Evolutionary conservation across 2,113 vertebrate genomes (phyloP).

Genomic region (Gobio gobio): DNA sequence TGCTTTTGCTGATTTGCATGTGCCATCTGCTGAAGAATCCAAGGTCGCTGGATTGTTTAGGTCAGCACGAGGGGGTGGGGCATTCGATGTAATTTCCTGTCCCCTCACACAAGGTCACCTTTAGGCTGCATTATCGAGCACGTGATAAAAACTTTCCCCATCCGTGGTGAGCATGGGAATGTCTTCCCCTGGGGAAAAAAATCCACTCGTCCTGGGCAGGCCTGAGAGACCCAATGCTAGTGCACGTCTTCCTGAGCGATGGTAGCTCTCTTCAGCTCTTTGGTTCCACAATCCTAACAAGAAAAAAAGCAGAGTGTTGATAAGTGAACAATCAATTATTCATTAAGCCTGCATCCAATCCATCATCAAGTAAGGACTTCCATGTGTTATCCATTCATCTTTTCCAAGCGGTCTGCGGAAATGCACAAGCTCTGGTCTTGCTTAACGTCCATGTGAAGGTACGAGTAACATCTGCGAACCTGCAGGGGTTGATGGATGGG

Average conservation of each 20-base stretch:
- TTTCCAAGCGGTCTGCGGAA: conserved; percentile 35
- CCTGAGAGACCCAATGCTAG: neutral
- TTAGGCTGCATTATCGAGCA: neutral
- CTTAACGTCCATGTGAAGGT: conserved; percentile 48
- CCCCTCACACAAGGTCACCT: conserved; percentile 40
- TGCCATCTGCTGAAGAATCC: conserved; percentile 46
- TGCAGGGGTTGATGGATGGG: conserved; percentile 37
- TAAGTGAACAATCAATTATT: conserved; percentile 45
- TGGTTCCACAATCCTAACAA: conserved; percentile 45
- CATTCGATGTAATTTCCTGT: conserved; percentile 32
- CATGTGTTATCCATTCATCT: conserved; percentile 44
- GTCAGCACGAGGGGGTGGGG: conserved; percentile 32
- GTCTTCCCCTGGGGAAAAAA: neutral
- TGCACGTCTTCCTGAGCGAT: conserved; percentile 12
- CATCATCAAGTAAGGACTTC: conserved; percentile 26
- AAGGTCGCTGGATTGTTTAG: conserved; percentile 46
- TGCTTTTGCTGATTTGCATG: conserved; percentile 53
- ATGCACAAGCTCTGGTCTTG: conserved; percentile 36
- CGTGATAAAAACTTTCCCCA: neutral
- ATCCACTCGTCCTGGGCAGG: neutral
- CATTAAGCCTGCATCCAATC: conserved; percentile 32
- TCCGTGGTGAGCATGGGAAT: conserved; percentile 2
- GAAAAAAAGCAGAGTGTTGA: conserved; percentile 45
- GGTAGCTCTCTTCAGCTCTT: conserved; percentile 21
- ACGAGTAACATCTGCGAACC: conserved; percentile 39